Evolutionary conservation across 2,888 invertebrate species (phyloP).

Genomic region (Tyria jacobaeae): DNA sequence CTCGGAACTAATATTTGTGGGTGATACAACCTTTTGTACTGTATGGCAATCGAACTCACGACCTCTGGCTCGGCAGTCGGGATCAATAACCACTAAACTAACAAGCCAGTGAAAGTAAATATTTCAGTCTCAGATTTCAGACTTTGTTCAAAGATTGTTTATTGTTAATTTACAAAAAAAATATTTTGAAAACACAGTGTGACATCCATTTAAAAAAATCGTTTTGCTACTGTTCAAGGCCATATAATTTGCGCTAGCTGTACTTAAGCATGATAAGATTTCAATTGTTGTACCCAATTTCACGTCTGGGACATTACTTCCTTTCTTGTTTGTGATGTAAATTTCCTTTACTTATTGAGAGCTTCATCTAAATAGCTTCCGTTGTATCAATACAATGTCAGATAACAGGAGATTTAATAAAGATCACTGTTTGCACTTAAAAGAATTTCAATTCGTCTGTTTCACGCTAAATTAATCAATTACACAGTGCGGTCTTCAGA

Average conservation of each 20-base stretch:
- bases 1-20: too few species aligned
- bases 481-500: conserved; percentile 39
- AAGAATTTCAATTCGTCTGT: conserved; percentile 57
- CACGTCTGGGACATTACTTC: conserved; percentile 67
- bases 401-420: conserved; percentile 74
- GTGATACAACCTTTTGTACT: too few species aligned
- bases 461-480: conserved; percentile 65
- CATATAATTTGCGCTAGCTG: conserved; percentile 60
- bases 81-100: too few species aligned
- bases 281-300: conserved; percentile 69
- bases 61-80: too few species aligned
- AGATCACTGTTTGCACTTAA: conserved; percentile 61
- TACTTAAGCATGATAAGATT: conserved; percentile 57
- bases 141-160: too few species aligned
- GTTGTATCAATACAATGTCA: conserved; percentile 69
- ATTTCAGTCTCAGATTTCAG: too few species aligned
- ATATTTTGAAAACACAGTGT: too few species aligned
- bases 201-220: too few species aligned
- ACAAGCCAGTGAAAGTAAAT: too few species aligned
- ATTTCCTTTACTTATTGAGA: conserved; percentile 68
- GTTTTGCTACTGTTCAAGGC: conserved; percentile 58
- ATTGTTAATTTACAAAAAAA: too few species aligned
- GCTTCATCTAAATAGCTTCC: conserved; percentile 64
- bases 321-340: conserved; percentile 75
- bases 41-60: too few species aligned